Percentiles rank a stretch among this genome's conserved stretches.
phyloP scores from a whole-genome alignment of 2,113 vertebrate genomes.

The Lepisosteus oculatus region DNA sequence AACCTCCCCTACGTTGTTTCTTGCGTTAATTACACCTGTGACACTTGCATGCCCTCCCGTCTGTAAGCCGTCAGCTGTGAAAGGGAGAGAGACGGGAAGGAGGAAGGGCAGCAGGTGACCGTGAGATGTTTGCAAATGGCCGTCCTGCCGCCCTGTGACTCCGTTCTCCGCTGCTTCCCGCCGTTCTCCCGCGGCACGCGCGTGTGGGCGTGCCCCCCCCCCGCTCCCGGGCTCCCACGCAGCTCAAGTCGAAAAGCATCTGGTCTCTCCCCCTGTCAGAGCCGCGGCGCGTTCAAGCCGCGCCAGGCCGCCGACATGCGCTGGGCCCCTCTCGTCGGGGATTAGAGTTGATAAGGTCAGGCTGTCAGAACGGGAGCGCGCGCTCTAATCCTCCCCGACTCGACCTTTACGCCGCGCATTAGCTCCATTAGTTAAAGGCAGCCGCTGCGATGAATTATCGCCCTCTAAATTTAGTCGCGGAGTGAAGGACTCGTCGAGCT shows the following conservation, averaged over 20 bases:
- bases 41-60: too few relatives aligned
- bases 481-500: slow-evolving; percentile 1
- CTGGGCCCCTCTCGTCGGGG: slow-evolving; percentile 22
- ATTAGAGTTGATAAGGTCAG: slow-evolving; percentile 59
- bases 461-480: slow-evolving; percentile 7
- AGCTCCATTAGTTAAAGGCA: slow-evolving; percentile 40
- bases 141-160: too few relatives aligned
- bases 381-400: slow-evolving; percentile 45
- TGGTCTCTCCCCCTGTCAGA: not conserved
- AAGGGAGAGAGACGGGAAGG: too few relatives aligned
- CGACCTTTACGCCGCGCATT: slow-evolving; percentile 52
- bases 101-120: too few relatives aligned
- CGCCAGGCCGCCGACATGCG: not conserved
- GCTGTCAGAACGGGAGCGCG: slow-evolving; percentile 38
- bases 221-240: not conserved
- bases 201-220: too few relatives aligned
- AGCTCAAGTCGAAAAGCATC: not conserved
- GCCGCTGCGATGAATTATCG: not conserved
- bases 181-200: too few relatives aligned
- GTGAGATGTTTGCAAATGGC: too few relatives aligned
- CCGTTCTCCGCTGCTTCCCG: too few relatives aligned
- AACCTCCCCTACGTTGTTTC: too few relatives aligned
- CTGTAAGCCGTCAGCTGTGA: too few relatives aligned
- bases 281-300: not conserved
- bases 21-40: too few relatives aligned